Percentiles rank a stretch among this genome's conserved stretches.
Conservation (phyloP, 2,113 vertebrate genomes). For the Paracanthobrama guichenoti region DNA sequence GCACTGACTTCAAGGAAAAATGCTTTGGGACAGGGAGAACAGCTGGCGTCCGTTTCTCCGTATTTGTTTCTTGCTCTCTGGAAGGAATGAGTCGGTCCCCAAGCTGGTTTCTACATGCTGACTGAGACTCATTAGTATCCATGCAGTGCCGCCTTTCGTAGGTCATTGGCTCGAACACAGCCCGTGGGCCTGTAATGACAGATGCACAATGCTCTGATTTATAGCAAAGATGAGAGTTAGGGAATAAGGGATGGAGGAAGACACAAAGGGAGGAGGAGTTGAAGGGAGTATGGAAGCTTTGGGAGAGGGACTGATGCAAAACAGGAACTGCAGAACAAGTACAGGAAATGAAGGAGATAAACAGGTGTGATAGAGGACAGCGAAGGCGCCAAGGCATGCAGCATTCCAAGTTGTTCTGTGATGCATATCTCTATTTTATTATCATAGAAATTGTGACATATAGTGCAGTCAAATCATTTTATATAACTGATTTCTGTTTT, state of each 20-base stretch:
- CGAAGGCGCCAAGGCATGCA: not conserved
- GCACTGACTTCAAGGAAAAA: conserved; percentile 8
- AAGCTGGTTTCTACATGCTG: not conserved
- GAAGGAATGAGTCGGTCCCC: not conserved
- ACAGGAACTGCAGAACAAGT: conserved; percentile 45
- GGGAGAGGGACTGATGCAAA: conserved; percentile 35
- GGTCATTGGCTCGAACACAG: conserved; percentile 18
- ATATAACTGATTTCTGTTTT: not conserved
- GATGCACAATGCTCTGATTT: conserved; percentile 42
- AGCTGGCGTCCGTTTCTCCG: not conserved
- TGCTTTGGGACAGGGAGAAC: not conserved
- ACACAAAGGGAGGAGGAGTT: not conserved
- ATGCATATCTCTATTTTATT: not conserved
- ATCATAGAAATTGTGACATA: not conserved
- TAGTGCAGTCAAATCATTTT: not conserved
- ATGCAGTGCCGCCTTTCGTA: not conserved
- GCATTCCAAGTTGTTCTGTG: not conserved
- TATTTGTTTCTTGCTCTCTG: not conserved
- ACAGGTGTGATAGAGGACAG: conserved; percentile 40
- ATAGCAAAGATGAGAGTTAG: conserved; percentile 25
- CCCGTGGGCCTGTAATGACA: not conserved
- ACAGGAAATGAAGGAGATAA: conserved; percentile 53
- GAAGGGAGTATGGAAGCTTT: not conserved
- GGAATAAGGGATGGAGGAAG: conserved; percentile 31
- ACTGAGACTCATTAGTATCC: conserved; percentile 22